These are phyloP conservation scores for Drosophila paulistorum DNA, from an alignment of 1,140 invertebrate genomes.

Conservation along the genomic window DNA sequence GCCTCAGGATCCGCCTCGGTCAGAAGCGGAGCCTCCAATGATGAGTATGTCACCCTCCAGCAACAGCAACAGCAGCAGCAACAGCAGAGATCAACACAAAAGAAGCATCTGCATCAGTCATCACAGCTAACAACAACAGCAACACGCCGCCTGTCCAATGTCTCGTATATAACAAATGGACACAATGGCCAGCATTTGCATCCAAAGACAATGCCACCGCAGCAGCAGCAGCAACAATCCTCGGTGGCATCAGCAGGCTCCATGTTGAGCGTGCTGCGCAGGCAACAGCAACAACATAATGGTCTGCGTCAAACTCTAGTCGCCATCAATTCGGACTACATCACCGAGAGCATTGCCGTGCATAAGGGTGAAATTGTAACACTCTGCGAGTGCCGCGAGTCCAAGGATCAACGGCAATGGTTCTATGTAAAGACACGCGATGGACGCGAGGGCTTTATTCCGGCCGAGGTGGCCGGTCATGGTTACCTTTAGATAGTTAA, in stretches of 20 bases:
- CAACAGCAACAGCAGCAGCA: slow-evolving; percentile 45
- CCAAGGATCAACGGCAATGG: slow-evolving; percentile 86
- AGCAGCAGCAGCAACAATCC: slow-evolving; percentile 26
- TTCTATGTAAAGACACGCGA: slow-evolving; percentile 89
- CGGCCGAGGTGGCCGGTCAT: slow-evolving; percentile 89
- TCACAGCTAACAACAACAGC: slow-evolving; percentile 27
- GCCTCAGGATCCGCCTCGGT: slow-evolving; percentile 51
- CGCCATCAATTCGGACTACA: slow-evolving; percentile 87
- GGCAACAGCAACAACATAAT: slow-evolving; percentile 59
- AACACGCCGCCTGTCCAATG: slow-evolving; percentile 56
- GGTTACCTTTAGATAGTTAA: slow-evolving; percentile 86
- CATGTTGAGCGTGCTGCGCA: slow-evolving; percentile 45
- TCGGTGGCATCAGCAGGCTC: slow-evolving; percentile 27
- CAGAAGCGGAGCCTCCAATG: slow-evolving; percentile 60
- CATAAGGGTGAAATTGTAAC: slow-evolving; percentile 89
- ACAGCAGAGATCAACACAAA: slow-evolving; percentile 35
- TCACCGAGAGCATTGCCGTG: slow-evolving; percentile 86
- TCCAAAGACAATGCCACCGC: slow-evolving; percentile 59
- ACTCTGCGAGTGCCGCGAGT: slow-evolving; percentile 85
- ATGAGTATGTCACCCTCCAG: slow-evolving; percentile 78
- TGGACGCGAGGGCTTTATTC: slow-evolving; percentile 89
- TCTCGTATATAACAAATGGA: slow-evolving; percentile 76
- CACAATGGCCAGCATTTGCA: slow-evolving; percentile 80
- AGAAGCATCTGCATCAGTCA: slow-evolving; percentile 55
- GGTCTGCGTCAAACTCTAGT: slow-evolving; percentile 86